phyloP scores from a whole-genome alignment of 2,888 invertebrate species.

The Chymomyza procnemis region DNA sequence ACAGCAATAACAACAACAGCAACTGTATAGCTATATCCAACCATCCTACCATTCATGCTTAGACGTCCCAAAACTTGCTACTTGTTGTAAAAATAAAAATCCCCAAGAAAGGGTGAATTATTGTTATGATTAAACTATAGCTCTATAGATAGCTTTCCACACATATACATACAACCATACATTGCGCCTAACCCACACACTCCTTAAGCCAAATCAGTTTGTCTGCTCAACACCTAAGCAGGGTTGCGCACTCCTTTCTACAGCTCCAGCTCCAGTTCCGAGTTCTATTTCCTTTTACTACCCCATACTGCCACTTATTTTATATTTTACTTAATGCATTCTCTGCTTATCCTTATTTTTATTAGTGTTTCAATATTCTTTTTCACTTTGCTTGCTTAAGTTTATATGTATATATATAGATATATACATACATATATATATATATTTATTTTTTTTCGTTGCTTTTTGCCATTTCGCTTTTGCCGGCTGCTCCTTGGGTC shows the following conservation, averaged over 20 bases:
- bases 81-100: conserved; percentile 26
- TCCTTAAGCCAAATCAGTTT: conserved; percentile 16
- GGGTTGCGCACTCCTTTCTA: background rate
- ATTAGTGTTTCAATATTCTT: conserved; percentile 74
- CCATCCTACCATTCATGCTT: conserved; percentile 21
- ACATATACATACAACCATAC: no score
- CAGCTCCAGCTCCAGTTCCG: background rate
- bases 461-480: conserved; percentile 25
- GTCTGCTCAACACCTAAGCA: conserved; percentile 22
- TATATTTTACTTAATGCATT: conserved; percentile 74
- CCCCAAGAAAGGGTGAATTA: conserved; percentile 68
- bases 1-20: background rate
- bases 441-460: conserved; percentile 48
- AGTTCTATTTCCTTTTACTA: background rate
- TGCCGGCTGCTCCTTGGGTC: conserved; percentile 35
- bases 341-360: conserved; percentile 73
- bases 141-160: conserved; percentile 2
- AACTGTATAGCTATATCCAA: conserved; percentile 2
- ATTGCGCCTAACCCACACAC: background rate
- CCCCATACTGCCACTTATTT: conserved; percentile 57
- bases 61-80: conserved; percentile 25
- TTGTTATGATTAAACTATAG: conserved; percentile 64
- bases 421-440: no score
- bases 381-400: conserved; percentile 71
- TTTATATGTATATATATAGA: conserved; percentile 32